Percentiles rank a stretch among this genome's conserved stretches.
Conservation (phyloP, 2,797 vertebrate species). For the Tenualosa thibaudeaui region DNA sequence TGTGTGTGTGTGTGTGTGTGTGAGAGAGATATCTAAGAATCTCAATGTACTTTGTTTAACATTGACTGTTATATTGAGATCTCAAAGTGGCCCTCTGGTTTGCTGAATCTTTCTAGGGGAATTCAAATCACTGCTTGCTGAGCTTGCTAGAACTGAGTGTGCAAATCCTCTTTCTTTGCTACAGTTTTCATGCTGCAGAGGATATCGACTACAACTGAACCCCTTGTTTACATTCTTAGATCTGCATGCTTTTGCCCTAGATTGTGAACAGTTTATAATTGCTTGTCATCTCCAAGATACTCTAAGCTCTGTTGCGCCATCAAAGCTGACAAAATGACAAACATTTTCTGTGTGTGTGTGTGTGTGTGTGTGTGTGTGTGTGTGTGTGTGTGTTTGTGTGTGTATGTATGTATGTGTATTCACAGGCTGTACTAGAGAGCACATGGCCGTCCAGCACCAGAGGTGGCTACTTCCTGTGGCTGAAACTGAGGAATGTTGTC, state of each 20-base stretch:
- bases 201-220: not conserved
- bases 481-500: slow-evolving; percentile 93
- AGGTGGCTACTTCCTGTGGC: slow-evolving; percentile 96
- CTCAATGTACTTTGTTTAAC: not conserved
- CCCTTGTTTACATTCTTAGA: not conserved
- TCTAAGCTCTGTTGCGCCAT: not conserved
- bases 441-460: slow-evolving; percentile 97
- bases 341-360: not conserved
- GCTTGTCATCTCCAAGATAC: not conserved
- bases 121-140: not conserved
- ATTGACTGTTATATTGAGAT: not conserved
- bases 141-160: not conserved
- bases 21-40: too few relatives aligned
- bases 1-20: too few relatives aligned
- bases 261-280: not conserved
- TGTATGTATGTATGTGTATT: not conserved
- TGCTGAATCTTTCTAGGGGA: not conserved
- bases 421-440: slow-evolving; percentile 95
- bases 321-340: not conserved
- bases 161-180: not conserved
- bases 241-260: not conserved
- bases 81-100: not conserved
- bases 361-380: not conserved
- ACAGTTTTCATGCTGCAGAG: not conserved
- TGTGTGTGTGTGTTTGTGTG: not conserved